Conservation (phyloP, 2,888 invertebrate genomes). For the Ypsolopha sequella region DNA sequence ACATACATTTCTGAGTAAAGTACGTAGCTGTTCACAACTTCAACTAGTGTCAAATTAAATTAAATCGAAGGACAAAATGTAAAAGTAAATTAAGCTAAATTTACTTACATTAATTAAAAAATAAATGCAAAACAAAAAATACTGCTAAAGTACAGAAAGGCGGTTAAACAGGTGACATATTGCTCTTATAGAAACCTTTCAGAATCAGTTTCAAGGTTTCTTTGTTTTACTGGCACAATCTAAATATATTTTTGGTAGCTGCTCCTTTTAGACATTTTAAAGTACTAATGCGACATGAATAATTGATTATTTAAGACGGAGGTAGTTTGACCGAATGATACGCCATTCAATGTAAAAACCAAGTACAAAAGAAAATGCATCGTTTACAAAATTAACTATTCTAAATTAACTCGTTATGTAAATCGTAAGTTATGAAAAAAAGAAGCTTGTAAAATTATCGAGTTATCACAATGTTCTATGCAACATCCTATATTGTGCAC, state of each 20-base stretch:
- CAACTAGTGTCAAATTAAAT: no score
- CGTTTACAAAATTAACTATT: no score
- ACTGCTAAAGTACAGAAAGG: constrained; percentile 7
- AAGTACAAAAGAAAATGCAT: no score
- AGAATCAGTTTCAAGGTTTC: neutral
- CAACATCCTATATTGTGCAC: neutral
- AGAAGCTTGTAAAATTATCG: neutral
- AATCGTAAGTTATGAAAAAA: no score
- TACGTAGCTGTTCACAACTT: no score
- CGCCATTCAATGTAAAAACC: no score
- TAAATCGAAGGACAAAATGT: neutral
- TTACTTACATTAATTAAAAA: constrained; percentile 7
- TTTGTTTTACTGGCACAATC: constrained; percentile 1
- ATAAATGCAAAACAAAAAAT: constrained; percentile 13
- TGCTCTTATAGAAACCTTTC: neutral
- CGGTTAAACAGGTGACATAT: neutral
- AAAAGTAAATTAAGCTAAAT: constrained; percentile 7
- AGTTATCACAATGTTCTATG: neutral
- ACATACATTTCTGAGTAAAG: no score
- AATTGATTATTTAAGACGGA: neutral
- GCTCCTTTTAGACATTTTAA: neutral
- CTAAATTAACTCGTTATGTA: no score
- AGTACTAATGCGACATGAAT: constrained; percentile 3
- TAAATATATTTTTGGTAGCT: constrained; percentile 12
- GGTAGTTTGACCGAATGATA: neutral